A percentile compares a stretch with the other conserved stretches of the same genome.
Conservation (phyloP, 2,888 invertebrate species). For the Drosophila tripunctata region DNA sequence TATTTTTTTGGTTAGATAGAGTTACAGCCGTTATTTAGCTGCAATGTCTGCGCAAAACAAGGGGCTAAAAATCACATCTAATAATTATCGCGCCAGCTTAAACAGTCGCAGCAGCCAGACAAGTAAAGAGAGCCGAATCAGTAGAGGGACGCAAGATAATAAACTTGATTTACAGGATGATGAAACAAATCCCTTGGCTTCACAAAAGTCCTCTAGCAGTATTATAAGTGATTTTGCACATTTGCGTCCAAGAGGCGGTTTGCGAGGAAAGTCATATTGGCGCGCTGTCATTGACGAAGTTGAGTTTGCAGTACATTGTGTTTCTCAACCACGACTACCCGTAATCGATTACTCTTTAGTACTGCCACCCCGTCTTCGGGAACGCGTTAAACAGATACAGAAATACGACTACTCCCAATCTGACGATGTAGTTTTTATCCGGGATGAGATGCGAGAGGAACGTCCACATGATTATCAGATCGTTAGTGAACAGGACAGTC, state of each 20-base stretch:
- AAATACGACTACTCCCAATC: constrained; percentile 75
- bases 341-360: constrained; percentile 78
- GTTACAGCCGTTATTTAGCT: neutral
- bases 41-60: constrained; percentile 3
- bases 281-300: constrained; percentile 74
- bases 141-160: neutral
- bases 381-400: constrained; percentile 79
- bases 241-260: constrained; percentile 32
- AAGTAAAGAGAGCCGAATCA: constrained; percentile 3
- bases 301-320: constrained; percentile 63
- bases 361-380: constrained; percentile 73
- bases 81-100: constrained; percentile 1
- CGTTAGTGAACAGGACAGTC: constrained; percentile 47
- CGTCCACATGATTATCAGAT: constrained; percentile 48
- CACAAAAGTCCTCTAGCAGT: constrained; percentile 29
- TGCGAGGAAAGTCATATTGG: constrained; percentile 75
- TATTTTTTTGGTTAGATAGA: neutral
- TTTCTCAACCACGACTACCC: constrained; percentile 54
- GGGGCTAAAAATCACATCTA: neutral
- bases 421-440: constrained; percentile 73
- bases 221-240: constrained; percentile 47
- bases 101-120: neutral
- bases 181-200: neutral
- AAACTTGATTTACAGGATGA: neutral
- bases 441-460: constrained; percentile 61